A percentile compares a stretch with the other conserved stretches of the same genome.
phyloP scores from a whole-genome alignment of 2,797 vertebrate species.

The Sylvilagus floridanus region DNA sequence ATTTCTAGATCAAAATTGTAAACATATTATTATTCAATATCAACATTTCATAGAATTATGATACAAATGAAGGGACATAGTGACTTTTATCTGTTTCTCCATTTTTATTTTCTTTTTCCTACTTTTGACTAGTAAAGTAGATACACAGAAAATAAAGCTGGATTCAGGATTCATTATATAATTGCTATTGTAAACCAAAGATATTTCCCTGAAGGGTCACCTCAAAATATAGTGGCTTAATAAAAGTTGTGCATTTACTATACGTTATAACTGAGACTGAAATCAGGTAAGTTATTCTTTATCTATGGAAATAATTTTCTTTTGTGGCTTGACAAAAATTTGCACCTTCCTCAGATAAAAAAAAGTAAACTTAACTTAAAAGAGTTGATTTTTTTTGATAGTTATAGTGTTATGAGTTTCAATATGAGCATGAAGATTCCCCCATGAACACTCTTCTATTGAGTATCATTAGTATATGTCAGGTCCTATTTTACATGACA shows the following conservation, averaged over 20 bases:
- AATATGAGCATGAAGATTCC: background rate
- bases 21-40: background rate
- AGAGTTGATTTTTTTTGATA: background rate
- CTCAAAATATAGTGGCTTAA: background rate
- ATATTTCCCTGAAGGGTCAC: background rate
- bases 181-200: background rate
- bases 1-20: background rate
- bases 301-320: background rate
- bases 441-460: background rate
- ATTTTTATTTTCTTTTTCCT: background rate
- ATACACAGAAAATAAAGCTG: background rate
- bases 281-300: background rate
- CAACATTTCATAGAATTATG: background rate
- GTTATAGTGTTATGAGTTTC: background rate
- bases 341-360: background rate
- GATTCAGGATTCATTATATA: background rate
- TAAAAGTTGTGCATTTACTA: background rate
- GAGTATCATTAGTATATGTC: background rate
- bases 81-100: background rate
- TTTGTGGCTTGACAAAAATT: background rate
- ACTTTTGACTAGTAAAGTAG: background rate
- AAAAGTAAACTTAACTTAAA: background rate
- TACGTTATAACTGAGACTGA: background rate
- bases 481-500: background rate
- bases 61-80: background rate